Evolutionary conservation across 2,888 invertebrate genomes (phyloP).

Genomic region (Dryobota labecula): DNA sequence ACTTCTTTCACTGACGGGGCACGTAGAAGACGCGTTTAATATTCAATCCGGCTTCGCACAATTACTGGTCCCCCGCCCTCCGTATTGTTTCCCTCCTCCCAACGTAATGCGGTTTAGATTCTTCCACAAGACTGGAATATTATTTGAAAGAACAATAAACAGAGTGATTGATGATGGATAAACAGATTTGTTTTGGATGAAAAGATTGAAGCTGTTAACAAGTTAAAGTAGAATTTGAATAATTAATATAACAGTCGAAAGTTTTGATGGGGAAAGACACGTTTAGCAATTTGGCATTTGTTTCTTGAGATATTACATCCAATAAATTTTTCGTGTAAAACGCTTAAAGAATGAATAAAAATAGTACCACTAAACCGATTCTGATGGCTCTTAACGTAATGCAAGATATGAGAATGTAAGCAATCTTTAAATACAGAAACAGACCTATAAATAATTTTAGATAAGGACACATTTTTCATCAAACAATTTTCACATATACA

Average conservation of each 20-base stretch:
- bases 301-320: too few relatives aligned
- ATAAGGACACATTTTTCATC: background rate
- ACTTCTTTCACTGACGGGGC: slow-evolving; percentile 21
- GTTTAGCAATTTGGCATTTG: background rate
- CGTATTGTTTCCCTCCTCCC: slow-evolving; percentile 55
- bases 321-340: background rate
- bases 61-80: slow-evolving; percentile 58
- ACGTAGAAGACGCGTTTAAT: slow-evolving; percentile 61
- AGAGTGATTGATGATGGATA: slow-evolving; percentile 54
- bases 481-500: background rate
- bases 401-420: background rate
- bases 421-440: background rate
- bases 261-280: slow-evolving; percentile 8
- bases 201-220: slow-evolving; percentile 37
- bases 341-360: too few relatives aligned
- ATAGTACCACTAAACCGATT: background rate
- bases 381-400: background rate
- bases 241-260: slow-evolving; percentile 16
- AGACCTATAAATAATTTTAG: too few relatives aligned
- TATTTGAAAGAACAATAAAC: slow-evolving; percentile 48
- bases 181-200: slow-evolving; percentile 52
- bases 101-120: slow-evolving; percentile 60
- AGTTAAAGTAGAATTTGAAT: slow-evolving; percentile 43
- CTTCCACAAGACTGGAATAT: slow-evolving; percentile 56
- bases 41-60: slow-evolving; percentile 66